phyloP scores from a whole-genome alignment of 64 coral and sea anemone species.

The Pocillopora verrucosa region DNA sequence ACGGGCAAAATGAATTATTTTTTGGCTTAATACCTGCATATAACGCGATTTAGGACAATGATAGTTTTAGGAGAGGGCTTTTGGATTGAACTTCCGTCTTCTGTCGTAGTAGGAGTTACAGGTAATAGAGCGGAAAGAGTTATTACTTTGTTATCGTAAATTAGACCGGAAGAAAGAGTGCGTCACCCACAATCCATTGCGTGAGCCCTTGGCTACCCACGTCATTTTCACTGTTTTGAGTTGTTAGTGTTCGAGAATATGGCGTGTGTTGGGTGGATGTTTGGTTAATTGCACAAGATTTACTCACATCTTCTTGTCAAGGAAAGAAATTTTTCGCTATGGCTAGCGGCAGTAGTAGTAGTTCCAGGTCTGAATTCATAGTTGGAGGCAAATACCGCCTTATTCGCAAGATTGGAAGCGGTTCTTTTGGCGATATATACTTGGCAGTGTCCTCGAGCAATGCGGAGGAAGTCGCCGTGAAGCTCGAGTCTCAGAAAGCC shows the following conservation, averaged over 20 bases:
- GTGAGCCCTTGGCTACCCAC: constrained; percentile 88
- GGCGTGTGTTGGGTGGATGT: constrained; percentile 42
- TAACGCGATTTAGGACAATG: background rate
- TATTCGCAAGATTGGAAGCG: constrained; percentile 97
- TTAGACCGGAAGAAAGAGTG: constrained; percentile 33
- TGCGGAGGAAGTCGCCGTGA: constrained; percentile 93
- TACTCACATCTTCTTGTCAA: constrained; percentile 7
- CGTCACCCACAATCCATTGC: constrained; percentile 62
- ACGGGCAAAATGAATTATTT: background rate
- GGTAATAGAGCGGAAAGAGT: background rate
- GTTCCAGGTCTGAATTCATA: constrained; percentile 79
- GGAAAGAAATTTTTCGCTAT: constrained; percentile 38
- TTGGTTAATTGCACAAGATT: constrained; percentile 21
- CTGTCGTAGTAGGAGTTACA: background rate
- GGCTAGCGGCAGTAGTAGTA: constrained; percentile 86
- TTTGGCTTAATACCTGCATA: background rate
- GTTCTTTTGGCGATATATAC: constrained; percentile 99
- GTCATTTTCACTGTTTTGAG: constrained; percentile 69
- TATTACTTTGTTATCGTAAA: constrained; percentile 23
- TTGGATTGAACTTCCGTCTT: background rate
- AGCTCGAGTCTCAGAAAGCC: constrained; percentile 96
- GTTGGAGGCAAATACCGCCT: constrained; percentile 96
- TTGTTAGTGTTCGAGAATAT: constrained; percentile 46
- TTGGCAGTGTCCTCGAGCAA: constrained; percentile 84
- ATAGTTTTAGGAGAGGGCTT: background rate